Conservation (phyloP, 2,797 vertebrate genomes). For the Cynopterus sphinx region DNA sequence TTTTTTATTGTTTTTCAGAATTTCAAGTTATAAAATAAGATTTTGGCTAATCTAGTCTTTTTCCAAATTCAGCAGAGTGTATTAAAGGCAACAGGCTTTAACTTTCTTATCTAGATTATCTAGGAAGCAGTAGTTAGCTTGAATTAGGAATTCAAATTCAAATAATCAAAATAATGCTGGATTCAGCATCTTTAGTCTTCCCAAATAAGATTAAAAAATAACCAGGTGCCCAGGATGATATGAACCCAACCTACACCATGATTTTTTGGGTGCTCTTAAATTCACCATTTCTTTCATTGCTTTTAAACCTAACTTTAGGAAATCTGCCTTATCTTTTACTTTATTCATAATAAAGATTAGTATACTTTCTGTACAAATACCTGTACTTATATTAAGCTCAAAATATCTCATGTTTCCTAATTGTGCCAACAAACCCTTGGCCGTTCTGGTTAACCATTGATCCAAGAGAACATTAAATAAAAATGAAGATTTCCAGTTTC, state of each 20-base stretch:
- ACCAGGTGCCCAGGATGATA: neutral
- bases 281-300: neutral
- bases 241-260: neutral
- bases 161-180: conserved; percentile 45
- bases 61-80: conserved; percentile 69
- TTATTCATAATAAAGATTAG: neutral
- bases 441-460: neutral
- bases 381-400: neutral
- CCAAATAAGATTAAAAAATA: neutral
- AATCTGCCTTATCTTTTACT: neutral
- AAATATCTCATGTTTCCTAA: neutral
- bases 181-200: neutral
- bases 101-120: conserved; percentile 59
- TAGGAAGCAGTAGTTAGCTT: conserved; percentile 24
- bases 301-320: neutral
- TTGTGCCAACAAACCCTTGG: neutral
- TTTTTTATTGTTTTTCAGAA: conserved; percentile 74
- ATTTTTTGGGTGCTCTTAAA: neutral
- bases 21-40: conserved; percentile 70
- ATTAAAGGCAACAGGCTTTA: conserved; percentile 65
- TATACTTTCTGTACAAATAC: conserved; percentile 22
- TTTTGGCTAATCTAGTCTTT: conserved; percentile 64
- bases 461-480: neutral
- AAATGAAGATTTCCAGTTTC: neutral
- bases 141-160: conserved; percentile 26